These are phyloP conservation scores for Tachycineta bicolor DNA, from an alignment of 2,113 vertebrate genomes.

Conservation along the genomic window DNA sequence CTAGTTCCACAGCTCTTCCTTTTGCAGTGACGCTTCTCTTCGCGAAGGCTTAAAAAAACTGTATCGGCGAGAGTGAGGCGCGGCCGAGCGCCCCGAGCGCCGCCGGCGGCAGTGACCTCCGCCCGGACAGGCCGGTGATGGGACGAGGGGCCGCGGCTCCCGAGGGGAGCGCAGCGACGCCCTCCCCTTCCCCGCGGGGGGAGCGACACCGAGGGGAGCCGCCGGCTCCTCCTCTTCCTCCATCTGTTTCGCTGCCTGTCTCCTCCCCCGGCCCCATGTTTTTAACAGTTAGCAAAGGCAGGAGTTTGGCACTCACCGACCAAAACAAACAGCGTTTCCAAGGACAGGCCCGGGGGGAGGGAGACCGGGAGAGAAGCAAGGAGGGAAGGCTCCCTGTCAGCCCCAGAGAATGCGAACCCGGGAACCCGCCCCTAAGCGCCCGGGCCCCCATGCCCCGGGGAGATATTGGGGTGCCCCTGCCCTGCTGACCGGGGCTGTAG, in stretches of 20 bases:
- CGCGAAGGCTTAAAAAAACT: neutral
- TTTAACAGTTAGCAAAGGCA: constrained; percentile 1
- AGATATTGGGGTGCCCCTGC: neutral
- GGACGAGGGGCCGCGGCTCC: neutral
- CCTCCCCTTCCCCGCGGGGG: neutral
- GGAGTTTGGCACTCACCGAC: constrained; percentile 24
- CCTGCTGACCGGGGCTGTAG: neutral
- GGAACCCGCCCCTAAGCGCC: neutral
- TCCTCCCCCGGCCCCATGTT: constrained; percentile 41
- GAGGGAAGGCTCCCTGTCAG: neutral
- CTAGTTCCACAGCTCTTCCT: neutral
- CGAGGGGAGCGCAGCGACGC: too few species aligned
- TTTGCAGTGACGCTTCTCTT: rapidly evolving
- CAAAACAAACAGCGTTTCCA: constrained; percentile 66
- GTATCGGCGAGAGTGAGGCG: rapidly evolving
- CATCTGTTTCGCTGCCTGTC: neutral
- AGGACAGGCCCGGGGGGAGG: neutral
- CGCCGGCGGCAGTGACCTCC: rapidly evolving
- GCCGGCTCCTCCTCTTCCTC: constrained; percentile 49
- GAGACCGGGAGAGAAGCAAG: neutral
- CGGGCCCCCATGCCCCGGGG: too few species aligned
- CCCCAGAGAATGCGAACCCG: neutral
- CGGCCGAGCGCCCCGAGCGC: rapidly evolving
- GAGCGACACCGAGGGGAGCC: neutral
- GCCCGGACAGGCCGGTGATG: rapidly evolving